A percentile compares a stretch with the other conserved stretches of the same genome.
These are phyloP conservation scores for Aethes cnicana DNA, from an alignment of 2,888 invertebrate genomes.

Conservation along the genomic window DNA sequence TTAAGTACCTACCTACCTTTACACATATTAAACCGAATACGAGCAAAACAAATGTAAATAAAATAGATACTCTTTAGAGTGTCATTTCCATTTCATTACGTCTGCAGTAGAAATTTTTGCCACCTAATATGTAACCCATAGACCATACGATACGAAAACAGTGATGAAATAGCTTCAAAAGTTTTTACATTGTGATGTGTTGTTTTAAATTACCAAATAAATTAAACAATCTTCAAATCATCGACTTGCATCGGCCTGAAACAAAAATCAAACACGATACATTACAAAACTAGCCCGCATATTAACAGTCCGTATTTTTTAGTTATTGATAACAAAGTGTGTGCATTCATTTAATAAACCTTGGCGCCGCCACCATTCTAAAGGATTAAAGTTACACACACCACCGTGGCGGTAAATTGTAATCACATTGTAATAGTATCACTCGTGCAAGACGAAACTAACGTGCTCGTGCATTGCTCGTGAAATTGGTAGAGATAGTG, in stretches of 20 bases:
- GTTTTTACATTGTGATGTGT: too few species aligned
- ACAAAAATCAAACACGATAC: slow-evolving; percentile 34
- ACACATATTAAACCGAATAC: too few species aligned
- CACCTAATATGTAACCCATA: too few species aligned
- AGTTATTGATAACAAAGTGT: neutral
- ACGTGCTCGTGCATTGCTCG: neutral
- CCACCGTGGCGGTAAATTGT: neutral
- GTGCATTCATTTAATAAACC: neutral
- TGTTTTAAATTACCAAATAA: too few species aligned
- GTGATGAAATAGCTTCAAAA: too few species aligned
- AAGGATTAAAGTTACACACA: slow-evolving; percentile 12
- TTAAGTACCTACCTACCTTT: too few species aligned
- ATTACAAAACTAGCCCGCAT: neutral
- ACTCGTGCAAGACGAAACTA: slow-evolving; percentile 25
- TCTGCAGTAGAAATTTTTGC: too few species aligned
- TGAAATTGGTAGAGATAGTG: slow-evolving; percentile 4
- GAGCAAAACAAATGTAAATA: too few species aligned
- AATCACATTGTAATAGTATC: slow-evolving; percentile 16
- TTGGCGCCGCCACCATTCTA: slow-evolving; percentile 10
- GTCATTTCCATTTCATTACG: too few species aligned
- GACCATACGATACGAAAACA: too few species aligned
- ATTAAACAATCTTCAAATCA: slow-evolving; percentile 34
- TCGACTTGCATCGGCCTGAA: slow-evolving; percentile 52
- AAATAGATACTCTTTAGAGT: too few species aligned
- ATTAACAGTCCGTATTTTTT: neutral